Evolutionary conservation across 2,113 vertebrate genomes (phyloP), one percentile per base, ranked within the genome.

Genomic region (Oxyura jamaicensis): DNA sequence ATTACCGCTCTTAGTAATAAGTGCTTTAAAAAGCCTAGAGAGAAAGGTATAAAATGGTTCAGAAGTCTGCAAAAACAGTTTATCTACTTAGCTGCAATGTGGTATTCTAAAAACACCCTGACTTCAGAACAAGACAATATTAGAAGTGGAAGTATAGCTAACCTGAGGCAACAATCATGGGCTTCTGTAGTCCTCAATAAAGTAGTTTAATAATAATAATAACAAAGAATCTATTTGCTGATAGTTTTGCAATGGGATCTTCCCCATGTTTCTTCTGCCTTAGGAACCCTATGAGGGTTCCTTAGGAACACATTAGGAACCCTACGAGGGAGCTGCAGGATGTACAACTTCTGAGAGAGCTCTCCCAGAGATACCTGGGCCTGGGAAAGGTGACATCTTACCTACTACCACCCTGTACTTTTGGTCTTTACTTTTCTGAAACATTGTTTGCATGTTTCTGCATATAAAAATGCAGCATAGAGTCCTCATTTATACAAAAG

Each of bases 301-400:
- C 39, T 39, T 39, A 39, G 39, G 39, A 39, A 39, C 9, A 28
- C 5, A 2, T 23, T 39, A 22, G 31, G 19, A 44, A 31, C 8
- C 7, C 5, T 68, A 31, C 2, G 2, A 3, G 7, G 22, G 42
- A 87, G 35, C 0, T 15, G 17, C 6, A 35, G 0, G 1, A 68
- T 8, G 5, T 19, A 3, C 19, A 31, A 11, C 3, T 60, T 63
- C n/a, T 48, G 19, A 74, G 66, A 28, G 33, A 60, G 28, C 25
- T 52, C 23, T 91, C 33, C 44, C 31, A 50, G 31, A 50, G 8
- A 8, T 46, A 35, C 13, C 25, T 1, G 1, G 17, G 6, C 14
- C n/a, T 53, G 75, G 13, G 48, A 68, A 86, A 44, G 0, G 4
- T 31, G 60, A 6, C 23, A 82, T 39, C 3, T 21, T 20, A 25